Percentiles rank a stretch among this genome's conserved stretches.
phyloP scores from a whole-genome alignment of 2,888 invertebrate genomes.

The Drosophila aldrichi region DNA sequence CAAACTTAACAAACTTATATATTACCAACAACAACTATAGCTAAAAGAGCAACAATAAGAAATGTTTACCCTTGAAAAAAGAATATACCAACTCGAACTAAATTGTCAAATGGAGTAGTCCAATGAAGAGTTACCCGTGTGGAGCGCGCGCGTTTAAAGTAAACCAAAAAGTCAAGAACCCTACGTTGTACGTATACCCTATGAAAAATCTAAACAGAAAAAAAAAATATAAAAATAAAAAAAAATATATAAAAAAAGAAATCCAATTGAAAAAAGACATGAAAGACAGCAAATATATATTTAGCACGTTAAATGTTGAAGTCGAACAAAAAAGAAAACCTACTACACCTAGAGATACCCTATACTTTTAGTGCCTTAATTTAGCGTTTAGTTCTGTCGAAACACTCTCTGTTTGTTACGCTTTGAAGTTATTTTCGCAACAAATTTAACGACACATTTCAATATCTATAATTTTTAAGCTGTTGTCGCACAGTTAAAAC shows the following conservation, averaged over 20 bases:
- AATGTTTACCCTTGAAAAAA: conserved; percentile 32
- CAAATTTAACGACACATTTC: conserved; percentile 41
- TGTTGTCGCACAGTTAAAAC: conserved; percentile 48
- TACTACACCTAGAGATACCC: conserved; percentile 40
- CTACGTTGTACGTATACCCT: conserved; percentile 71
- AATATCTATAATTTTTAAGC: conserved; percentile 25
- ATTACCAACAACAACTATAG: conserved; percentile 35
- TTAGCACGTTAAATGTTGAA: conserved; percentile 73
- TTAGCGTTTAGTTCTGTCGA: conserved; percentile 58
- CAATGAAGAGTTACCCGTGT: conserved; percentile 67
- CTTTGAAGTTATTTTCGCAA: conserved; percentile 57
- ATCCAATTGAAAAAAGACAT: conserved; percentile 61
- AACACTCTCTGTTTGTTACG: conserved; percentile 58
- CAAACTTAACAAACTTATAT: conserved; percentile 24
- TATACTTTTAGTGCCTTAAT: conserved; percentile 51
- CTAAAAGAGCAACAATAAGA: conserved; percentile 47
- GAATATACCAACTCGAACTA: conserved; percentile 15
- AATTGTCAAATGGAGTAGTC: conserved; percentile 78
- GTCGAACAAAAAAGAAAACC: conserved; percentile 28
- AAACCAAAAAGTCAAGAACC: conserved; percentile 55
- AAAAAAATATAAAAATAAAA: conserved; percentile 4
- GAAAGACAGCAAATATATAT: conserved; percentile 60
- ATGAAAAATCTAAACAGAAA: conserved; percentile 15
- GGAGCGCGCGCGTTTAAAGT: conserved; percentile 67
- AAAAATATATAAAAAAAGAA: background rate